Percentiles rank a stretch among this genome's conserved stretches.
Evolutionary conservation across 2,113 vertebrate species (phyloP).

Genomic region (Labrus mixtus): DNA sequence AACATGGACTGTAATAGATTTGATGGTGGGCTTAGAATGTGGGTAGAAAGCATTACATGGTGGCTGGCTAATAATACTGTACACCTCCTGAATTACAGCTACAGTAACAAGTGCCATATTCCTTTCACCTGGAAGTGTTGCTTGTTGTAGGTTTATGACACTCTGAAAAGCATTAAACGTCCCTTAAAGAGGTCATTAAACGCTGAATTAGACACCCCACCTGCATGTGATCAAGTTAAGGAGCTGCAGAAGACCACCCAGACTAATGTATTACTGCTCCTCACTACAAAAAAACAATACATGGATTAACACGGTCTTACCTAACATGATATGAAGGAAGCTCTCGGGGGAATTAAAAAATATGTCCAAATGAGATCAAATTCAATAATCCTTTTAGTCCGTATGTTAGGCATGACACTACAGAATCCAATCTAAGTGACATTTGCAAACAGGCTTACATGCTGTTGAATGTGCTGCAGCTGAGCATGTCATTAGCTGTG

Average conservation of each 20-base stretch:
- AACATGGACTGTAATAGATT: neutral
- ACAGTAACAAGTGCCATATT: conserved; percentile 2
- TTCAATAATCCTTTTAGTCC: too few species aligned
- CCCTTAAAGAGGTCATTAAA: conserved; percentile 1
- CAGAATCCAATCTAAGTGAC: neutral
- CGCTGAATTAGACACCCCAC: neutral
- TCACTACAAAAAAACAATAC: conserved; percentile 1
- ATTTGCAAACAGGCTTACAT: neutral
- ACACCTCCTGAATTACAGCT: conserved; percentile 7
- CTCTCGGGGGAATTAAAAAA: neutral
- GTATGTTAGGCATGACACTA: neutral
- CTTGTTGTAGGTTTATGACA: neutral
- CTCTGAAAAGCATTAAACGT: neutral
- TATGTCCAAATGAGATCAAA: too few species aligned
- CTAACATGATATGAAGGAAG: neutral
- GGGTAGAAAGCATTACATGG: neutral
- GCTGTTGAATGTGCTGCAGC: neutral
- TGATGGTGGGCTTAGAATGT: neutral
- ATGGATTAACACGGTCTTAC: neutral
- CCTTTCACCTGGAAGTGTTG: neutral
- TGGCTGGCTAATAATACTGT: conserved; percentile 5
- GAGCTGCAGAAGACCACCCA: neutral
- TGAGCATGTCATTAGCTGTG: neutral
- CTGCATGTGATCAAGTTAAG: neutral
- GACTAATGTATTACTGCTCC: neutral